These are phyloP conservation scores for Drosophila demipolita DNA, from an alignment of 2,888 invertebrate genomes.

Conservation along the genomic window DNA sequence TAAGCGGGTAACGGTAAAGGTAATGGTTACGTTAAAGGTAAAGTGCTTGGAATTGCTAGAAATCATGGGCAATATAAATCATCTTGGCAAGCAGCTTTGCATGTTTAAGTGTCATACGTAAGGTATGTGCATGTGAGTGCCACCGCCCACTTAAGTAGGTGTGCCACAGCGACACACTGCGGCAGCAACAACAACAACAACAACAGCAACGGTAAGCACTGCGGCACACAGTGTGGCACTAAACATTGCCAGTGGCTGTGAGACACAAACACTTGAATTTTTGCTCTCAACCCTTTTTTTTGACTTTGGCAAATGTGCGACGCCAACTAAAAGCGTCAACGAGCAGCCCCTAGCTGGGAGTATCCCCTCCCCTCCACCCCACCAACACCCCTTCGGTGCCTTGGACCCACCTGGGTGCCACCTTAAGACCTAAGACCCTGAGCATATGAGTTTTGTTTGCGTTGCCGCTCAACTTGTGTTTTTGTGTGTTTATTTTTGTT, in stretches of 20 bases:
- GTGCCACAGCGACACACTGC: constrained; percentile 38
- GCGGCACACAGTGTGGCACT: constrained; percentile 1
- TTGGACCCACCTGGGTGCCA: constrained; percentile 61
- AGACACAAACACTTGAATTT: constrained; percentile 69
- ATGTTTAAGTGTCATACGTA: constrained; percentile 78
- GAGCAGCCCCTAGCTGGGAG: constrained; percentile 42
- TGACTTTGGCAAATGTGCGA: constrained; percentile 62
- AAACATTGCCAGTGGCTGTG: constrained; percentile 24
- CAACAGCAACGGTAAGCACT: constrained; percentile 2
- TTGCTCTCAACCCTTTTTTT: constrained; percentile 65
- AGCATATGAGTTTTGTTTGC: constrained; percentile 58
- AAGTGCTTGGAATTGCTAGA: constrained; percentile 79
- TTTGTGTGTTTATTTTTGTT: constrained; percentile 77
- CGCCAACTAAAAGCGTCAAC: constrained; percentile 58
- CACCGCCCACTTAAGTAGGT: constrained; percentile 33
- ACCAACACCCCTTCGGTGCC: neutral
- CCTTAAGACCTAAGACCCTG: constrained; percentile 33
- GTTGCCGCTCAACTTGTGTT: constrained; percentile 76
- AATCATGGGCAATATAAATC: constrained; percentile 81
- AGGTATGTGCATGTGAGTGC: constrained; percentile 56
- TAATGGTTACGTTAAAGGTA: constrained; percentile 43
- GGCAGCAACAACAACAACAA: constrained; percentile 33
- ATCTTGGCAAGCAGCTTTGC: constrained; percentile 80
- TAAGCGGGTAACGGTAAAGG: constrained; percentile 3
- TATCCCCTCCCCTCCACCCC: neutral